phyloP scores from a whole-genome alignment of 2,888 invertebrate genomes.

The Xanthorhoe designata region DNA sequence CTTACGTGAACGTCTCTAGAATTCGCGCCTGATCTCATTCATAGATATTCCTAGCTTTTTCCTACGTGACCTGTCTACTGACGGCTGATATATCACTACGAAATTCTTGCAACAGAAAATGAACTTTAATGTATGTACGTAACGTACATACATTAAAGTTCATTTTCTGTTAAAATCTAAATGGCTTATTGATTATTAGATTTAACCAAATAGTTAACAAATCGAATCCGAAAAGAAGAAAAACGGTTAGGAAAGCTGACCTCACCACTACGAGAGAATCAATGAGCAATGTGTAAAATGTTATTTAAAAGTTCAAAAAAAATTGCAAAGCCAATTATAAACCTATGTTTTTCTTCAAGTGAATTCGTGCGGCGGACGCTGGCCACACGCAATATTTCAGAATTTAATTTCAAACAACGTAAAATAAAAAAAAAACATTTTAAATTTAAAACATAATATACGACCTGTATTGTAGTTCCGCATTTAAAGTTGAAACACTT shows the following conservation, averaged over 20 bases:
- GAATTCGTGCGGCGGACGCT: too few relatives aligned
- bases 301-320: too few relatives aligned
- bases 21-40: conserved; percentile 22
- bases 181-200: neutral
- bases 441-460: neutral
- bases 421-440: too few relatives aligned
- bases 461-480: neutral
- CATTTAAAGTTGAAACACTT: neutral
- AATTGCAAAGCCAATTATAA: too few relatives aligned
- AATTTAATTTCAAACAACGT: too few relatives aligned
- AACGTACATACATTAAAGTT: neutral
- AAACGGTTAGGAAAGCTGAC: too few relatives aligned
- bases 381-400: too few relatives aligned
- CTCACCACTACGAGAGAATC: too few relatives aligned
- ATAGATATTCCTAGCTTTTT: conserved; percentile 23
- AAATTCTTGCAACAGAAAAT: neutral
- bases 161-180: neutral
- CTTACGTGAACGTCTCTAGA: conserved; percentile 18
- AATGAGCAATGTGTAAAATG: too few relatives aligned
- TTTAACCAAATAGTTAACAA: too few relatives aligned
- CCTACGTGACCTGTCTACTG: conserved; percentile 16
- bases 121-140: neutral
- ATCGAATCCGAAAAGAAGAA: too few relatives aligned
- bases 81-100: neutral
- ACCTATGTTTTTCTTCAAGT: too few relatives aligned